phyloP scores from a whole-genome alignment of 2,888 invertebrate species.

The Gonocerus acuteangulatus region DNA sequence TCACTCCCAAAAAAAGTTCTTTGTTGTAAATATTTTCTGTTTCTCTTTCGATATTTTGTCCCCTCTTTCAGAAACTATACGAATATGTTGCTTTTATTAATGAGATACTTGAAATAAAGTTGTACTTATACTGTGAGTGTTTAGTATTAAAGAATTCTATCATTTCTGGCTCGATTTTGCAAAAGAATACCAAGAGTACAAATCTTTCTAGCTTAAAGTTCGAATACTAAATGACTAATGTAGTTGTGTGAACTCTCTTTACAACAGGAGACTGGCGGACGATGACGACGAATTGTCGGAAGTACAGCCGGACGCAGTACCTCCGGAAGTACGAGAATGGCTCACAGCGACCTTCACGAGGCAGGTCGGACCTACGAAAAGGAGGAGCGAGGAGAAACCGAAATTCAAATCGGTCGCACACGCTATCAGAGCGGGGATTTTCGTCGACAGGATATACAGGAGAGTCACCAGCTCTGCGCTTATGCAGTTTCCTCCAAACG shows the following conservation, averaged over 20 bases:
- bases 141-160: not conserved
- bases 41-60: too few species aligned
- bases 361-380: slow-evolving; percentile 70
- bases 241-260: too few species aligned
- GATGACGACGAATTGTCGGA: slow-evolving; percentile 94
- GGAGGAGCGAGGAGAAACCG: slow-evolving; percentile 70
- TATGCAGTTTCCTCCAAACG: slow-evolving; percentile 81
- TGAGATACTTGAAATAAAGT: too few species aligned
- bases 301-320: slow-evolving; percentile 92
- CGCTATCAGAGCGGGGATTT: slow-evolving; percentile 91
- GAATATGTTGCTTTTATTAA: too few species aligned
- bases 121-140: too few species aligned
- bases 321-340: slow-evolving; percentile 94
- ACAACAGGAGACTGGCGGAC: slow-evolving; percentile 64
- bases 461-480: slow-evolving; percentile 68
- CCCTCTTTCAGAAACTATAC: too few species aligned
- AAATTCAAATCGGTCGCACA: slow-evolving; percentile 92
- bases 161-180: not conserved
- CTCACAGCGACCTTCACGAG: slow-evolving; percentile 91
- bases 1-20: not conserved
- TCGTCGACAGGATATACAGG: slow-evolving; percentile 89
- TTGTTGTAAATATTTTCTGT: not conserved
- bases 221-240: too few species aligned
- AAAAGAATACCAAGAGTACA: too few species aligned
- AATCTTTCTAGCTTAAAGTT: too few species aligned